These are phyloP conservation scores for Sebastes vulpes DNA, from an alignment of 2,797 vertebrate species.

Conservation along the genomic window DNA sequence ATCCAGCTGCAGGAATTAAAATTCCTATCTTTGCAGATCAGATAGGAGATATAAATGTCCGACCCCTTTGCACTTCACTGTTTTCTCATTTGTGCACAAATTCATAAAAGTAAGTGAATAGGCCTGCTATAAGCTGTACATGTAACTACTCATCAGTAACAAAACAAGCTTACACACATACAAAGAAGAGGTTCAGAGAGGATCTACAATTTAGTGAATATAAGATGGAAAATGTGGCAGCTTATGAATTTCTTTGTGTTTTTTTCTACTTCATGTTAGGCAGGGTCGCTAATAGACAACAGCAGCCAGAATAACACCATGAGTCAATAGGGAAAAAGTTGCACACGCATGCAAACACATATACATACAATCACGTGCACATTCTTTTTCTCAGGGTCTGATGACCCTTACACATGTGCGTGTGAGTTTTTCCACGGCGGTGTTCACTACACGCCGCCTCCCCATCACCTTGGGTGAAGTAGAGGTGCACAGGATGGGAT, in stretches of 20 bases:
- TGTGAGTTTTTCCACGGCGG: conserved; percentile 70
- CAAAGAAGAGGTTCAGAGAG: background rate
- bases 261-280: background rate
- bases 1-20: too few species aligned
- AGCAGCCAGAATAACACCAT: conserved; percentile 1
- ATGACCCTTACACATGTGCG: conserved; percentile 61
- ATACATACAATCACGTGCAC: conserved; percentile 17
- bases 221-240: background rate
- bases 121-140: background rate
- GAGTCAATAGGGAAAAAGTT: background rate
- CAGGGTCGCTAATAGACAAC: background rate
- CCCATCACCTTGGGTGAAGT: conserved; percentile 60
- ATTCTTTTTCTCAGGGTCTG: conserved; percentile 68
- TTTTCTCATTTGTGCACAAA: too few species aligned
- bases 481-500: conserved; percentile 71
- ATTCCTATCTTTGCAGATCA: too few species aligned
- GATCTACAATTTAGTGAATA: background rate
- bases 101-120: too few species aligned
- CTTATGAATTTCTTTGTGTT: background rate
- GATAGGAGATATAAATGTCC: too few species aligned
- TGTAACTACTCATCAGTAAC: background rate
- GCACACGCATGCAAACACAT: background rate
- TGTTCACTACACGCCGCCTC: conserved; percentile 64
- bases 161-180: background rate
- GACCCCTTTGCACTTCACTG: too few species aligned